Percentiles rank a stretch among this genome's conserved stretches.
Evolutionary conservation across 2,888 invertebrate genomes (phyloP).

Genomic region (Panorpa germanica): DNA sequence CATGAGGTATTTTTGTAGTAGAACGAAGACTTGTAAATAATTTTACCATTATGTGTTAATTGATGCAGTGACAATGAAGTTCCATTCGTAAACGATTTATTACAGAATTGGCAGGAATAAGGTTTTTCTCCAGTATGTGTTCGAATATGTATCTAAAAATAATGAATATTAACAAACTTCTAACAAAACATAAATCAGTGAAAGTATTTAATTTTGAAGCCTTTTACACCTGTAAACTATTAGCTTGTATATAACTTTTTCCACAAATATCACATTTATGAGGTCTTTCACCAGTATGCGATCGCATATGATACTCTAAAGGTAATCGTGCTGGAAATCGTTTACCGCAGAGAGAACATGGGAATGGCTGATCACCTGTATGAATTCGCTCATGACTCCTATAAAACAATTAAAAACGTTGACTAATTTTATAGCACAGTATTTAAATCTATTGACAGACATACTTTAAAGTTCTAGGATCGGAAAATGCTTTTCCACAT

Average conservation of each 20-base stretch:
- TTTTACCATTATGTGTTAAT: conserved; percentile 11
- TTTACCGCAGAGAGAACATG: conserved; percentile 10
- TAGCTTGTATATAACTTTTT: conserved; percentile 10
- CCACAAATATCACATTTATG: conserved; percentile 9
- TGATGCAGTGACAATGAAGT: conserved; percentile 10
- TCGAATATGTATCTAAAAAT: conserved; percentile 11
- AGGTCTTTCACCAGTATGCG: conserved; percentile 11
- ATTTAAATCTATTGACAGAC: not conserved
- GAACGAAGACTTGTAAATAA: not conserved
- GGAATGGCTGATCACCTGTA: conserved; percentile 15
- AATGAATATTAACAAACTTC: conserved; percentile 3
- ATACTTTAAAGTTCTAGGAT: conserved; percentile 15
- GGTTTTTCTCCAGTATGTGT: conserved; percentile 11
- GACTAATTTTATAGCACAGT: no score
- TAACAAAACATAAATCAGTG: conserved; percentile 1
- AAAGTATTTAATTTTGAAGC: not conserved
- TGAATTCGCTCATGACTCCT: conserved; percentile 21
- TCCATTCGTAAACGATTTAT: conserved; percentile 10
- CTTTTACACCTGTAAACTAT: conserved; percentile 9
- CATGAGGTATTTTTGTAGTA: not conserved
- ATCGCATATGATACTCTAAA: conserved; percentile 8
- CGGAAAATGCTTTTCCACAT: conserved; percentile 21
- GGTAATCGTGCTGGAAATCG: conserved; percentile 10
- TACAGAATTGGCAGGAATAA: conserved; percentile 10
- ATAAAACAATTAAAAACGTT: no score